Evolutionary conservation across 2,113 vertebrate species (phyloP), one percentile per base, ranked within the genome.

Genomic region (Cephalopholis sonnerati): DNA sequence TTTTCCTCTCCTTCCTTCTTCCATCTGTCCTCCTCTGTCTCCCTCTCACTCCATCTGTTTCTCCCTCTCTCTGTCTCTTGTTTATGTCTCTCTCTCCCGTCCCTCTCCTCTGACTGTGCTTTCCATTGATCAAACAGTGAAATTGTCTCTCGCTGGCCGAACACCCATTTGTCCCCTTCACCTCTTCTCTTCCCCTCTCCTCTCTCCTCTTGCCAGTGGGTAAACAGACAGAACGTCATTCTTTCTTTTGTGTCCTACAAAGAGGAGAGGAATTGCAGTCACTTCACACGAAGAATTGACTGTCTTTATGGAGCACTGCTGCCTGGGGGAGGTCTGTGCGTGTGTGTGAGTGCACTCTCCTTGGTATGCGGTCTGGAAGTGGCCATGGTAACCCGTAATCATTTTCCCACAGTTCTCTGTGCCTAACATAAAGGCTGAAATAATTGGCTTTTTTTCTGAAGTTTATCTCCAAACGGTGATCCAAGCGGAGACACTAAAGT

Each of bases 331-430:
- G 77, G 78, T 68, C 54, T 32, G 46, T 62, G 55, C 62, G 48
- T 84, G 69, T 79, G 54, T 65, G 50, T 80, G 70, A 66, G 68
- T 85, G 50, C 61, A 3, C 77, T 69, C 62, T 82, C 74, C 77
- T 75, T 81, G 54, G 59, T 83, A 77, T 87, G 70, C 20, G 22
- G 72, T 84, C 82, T 63, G 50, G 51, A 79, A 82, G 87, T 86
- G 90, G 22, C 91, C 91, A 92, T 94, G 88, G 92, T 89, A 90
- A 93, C 91, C 86, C 61, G 10, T 89, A 85, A 91, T 90, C 68
- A 87, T 88, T 93, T 92, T 90, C 87, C 84, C 93, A 91, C 88
- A 88, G 80, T 82, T 91, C 75, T 81, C 62, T 75, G 32, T 58
- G 58, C 53, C 69, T 74, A 74, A 84, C 85, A 85, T 78, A 77